phyloP scores from a whole-genome alignment of 2,797 vertebrate species.

The Pseudochirops corinnae region DNA sequence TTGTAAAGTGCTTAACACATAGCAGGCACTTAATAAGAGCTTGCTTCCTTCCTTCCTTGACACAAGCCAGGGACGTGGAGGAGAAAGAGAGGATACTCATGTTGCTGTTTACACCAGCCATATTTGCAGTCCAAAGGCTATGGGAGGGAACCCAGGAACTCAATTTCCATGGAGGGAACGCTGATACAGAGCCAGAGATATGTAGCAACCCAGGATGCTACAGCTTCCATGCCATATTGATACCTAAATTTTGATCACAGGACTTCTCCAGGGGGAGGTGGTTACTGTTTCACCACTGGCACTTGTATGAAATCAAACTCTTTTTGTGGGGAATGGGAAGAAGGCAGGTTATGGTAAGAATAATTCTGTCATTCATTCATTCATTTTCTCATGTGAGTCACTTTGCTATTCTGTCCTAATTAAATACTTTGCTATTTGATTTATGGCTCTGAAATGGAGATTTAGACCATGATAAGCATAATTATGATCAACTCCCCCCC shows the following conservation, averaged over 20 bases:
- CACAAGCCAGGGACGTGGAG: not conserved
- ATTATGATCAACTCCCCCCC: not conserved
- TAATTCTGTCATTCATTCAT: not conserved
- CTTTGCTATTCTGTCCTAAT: not conserved
- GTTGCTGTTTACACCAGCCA: not conserved
- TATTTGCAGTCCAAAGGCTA: not conserved
- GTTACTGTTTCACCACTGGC: not conserved
- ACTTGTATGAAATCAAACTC: not conserved
- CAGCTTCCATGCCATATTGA: not conserved
- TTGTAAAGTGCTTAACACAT: not conserved
- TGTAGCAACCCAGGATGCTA: not conserved
- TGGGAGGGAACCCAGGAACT: not conserved
- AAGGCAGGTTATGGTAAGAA: not conserved
- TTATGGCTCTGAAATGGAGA: not conserved
- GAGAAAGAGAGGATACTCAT: not conserved
- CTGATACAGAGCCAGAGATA: not conserved
- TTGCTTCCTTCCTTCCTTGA: not conserved
- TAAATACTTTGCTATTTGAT: not conserved
- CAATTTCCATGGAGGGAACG: too few species aligned
- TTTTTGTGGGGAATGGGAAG: not conserved
- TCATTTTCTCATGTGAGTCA: not conserved
- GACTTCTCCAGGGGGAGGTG: not conserved
- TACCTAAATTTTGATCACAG: not conserved
- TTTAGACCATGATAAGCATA: not conserved
- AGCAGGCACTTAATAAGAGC: not conserved